Percentiles rank a stretch among this genome's conserved stretches.
These are phyloP conservation scores for Hyppa rectilinea DNA, from an alignment of 2,888 invertebrate species.

Conservation along the genomic window DNA sequence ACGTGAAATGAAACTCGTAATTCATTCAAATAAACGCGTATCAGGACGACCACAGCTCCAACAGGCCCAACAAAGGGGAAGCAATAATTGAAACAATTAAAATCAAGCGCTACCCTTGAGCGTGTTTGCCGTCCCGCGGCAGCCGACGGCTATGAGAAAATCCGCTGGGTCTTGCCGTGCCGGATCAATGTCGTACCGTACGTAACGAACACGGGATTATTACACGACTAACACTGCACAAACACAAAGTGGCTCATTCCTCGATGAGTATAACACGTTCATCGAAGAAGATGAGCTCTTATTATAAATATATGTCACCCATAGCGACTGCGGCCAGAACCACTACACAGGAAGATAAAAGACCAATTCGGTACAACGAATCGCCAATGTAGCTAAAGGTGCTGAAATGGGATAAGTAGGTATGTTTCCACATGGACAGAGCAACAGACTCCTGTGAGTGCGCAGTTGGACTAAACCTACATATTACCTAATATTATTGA, in stretches of 20 bases:
- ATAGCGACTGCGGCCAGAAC: neutral
- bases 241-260: constrained; percentile 30
- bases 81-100: constrained; percentile 36
- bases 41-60: neutral
- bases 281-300: constrained; percentile 18
- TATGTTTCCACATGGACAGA: neutral
- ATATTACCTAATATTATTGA: no score
- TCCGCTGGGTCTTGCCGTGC: no score
- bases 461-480: no score
- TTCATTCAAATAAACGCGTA: constrained; percentile 5
- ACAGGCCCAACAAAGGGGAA: constrained; percentile 24
- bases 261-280: constrained; percentile 8
- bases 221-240: neutral
- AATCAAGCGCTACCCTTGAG: neutral
- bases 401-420: neutral
- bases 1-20: neutral
- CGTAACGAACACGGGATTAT: neutral
- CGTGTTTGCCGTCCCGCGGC: neutral
- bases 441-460: neutral
- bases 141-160: neutral
- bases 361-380: neutral
- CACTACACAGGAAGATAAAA: neutral
- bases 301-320: neutral
- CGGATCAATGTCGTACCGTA: neutral
- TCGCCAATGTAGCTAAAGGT: neutral